phyloP scores from a whole-genome alignment of 2,797 vertebrate genomes.

The Poeciliopsis paucimaculata region DNA sequence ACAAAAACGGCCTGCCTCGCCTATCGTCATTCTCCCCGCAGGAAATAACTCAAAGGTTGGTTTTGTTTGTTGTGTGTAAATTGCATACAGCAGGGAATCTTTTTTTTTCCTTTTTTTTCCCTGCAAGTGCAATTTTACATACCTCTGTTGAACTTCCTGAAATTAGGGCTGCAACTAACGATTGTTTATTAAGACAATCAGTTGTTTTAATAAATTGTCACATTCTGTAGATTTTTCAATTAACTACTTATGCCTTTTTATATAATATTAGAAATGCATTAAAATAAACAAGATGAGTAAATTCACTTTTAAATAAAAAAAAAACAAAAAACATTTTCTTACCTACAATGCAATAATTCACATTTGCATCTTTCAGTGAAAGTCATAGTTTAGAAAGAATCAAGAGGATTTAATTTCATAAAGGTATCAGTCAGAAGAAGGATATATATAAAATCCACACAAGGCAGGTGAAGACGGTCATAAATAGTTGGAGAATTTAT shows the following conservation, averaged over 20 bases:
- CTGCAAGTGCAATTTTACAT: background rate
- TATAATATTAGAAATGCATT: no score
- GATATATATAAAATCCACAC: background rate
- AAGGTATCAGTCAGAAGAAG: background rate
- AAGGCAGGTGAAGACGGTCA: background rate
- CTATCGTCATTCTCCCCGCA: conserved; percentile 89
- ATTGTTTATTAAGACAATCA: no score
- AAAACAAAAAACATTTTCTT: no score
- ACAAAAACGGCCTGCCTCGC: conserved; percentile 94
- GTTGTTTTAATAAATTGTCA: no score
- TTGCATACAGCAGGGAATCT: background rate
- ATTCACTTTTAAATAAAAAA: no score
- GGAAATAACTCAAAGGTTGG: conserved; percentile 89
- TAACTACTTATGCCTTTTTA: no score
- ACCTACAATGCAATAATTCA: no score
- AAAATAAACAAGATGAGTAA: no score
- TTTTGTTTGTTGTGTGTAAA: background rate
- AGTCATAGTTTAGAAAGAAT: background rate
- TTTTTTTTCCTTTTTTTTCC: background rate
- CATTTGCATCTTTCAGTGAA: no score
- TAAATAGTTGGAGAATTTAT: background rate
- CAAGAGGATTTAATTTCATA: background rate
- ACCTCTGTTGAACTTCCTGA: no score
- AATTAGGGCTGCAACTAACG: no score
- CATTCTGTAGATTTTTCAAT: no score